Evolutionary conservation across 1,140 invertebrate species (phyloP).

Genomic region (Schlechtendalia chinensis): DNA sequence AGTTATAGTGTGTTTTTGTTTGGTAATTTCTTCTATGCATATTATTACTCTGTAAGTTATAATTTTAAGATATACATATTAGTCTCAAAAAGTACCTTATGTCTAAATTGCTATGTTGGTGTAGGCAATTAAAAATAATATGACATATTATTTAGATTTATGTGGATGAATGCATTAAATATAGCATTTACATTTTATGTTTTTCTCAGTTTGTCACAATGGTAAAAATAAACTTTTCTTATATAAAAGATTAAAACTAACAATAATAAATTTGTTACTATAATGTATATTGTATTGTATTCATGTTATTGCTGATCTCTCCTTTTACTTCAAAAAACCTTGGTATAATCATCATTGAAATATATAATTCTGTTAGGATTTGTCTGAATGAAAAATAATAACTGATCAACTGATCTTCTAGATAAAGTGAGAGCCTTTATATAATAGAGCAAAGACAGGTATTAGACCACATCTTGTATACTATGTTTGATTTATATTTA

Average conservation of each 20-base stretch:
- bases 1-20: slow-evolving; percentile 31
- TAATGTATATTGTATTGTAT: not conserved
- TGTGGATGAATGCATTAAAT: not conserved
- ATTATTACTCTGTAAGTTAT: slow-evolving; percentile 27
- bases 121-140: slow-evolving; percentile 39
- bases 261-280: slow-evolving; percentile 39
- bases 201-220: slow-evolving; percentile 14
- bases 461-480: too few relatives aligned
- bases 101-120: slow-evolving; percentile 27
- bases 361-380: too few relatives aligned
- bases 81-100: not conserved
- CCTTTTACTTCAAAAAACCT: not conserved
- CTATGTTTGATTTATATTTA: too few relatives aligned
- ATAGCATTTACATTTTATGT: slow-evolving; percentile 16
- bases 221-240: too few relatives aligned
- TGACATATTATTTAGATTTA: not conserved
- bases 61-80: slow-evolving; percentile 26
- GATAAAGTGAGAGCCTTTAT: too few relatives aligned
- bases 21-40: not conserved
- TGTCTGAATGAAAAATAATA: too few relatives aligned
- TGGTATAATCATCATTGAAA: too few relatives aligned
- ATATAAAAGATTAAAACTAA: slow-evolving; percentile 33
- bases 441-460: too few relatives aligned
- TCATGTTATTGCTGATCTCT: not conserved
- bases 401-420: too few relatives aligned